Conservation (phyloP, 2,113 vertebrate species). For the Aegithalos caudatus region DNA sequence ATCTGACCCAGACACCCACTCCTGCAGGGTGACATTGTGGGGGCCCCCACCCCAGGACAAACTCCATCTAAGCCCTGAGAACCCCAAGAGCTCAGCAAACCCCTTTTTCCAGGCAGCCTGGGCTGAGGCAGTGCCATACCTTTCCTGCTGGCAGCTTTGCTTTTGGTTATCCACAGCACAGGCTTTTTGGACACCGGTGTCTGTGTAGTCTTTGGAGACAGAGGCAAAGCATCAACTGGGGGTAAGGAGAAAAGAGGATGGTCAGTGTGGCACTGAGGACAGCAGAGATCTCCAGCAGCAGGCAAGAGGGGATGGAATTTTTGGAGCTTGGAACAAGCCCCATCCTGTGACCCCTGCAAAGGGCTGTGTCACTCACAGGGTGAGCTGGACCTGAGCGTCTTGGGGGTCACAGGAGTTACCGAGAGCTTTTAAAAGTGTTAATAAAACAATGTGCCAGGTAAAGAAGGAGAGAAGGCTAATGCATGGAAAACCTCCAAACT, state of each 20-base stretch:
- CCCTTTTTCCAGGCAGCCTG: neutral
- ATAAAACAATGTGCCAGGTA: neutral
- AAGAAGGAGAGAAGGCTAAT: neutral
- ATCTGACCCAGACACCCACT: neutral
- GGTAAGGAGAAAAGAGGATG: neutral
- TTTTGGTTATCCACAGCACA: accelerated
- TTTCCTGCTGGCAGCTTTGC: neutral
- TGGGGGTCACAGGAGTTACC: neutral
- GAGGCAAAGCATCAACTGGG: slow-evolving; percentile 14
- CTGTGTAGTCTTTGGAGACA: neutral
- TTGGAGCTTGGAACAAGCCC: neutral
- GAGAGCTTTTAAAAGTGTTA: neutral
- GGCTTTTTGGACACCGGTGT: neutral
- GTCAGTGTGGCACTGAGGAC: neutral
- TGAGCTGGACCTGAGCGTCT: neutral
- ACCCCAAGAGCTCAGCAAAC: neutral
- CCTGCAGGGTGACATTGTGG: neutral
- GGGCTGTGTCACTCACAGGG: neutral
- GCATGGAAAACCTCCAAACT: neutral
- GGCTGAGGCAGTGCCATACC: neutral
- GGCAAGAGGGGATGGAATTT: neutral
- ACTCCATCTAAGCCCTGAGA: neutral
- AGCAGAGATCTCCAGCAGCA: neutral
- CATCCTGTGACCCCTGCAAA: neutral
- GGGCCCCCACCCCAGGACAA: neutral